Evolutionary conservation across 2,797 vertebrate genomes (phyloP).

Genomic region (Onychomys arenicola): DNA sequence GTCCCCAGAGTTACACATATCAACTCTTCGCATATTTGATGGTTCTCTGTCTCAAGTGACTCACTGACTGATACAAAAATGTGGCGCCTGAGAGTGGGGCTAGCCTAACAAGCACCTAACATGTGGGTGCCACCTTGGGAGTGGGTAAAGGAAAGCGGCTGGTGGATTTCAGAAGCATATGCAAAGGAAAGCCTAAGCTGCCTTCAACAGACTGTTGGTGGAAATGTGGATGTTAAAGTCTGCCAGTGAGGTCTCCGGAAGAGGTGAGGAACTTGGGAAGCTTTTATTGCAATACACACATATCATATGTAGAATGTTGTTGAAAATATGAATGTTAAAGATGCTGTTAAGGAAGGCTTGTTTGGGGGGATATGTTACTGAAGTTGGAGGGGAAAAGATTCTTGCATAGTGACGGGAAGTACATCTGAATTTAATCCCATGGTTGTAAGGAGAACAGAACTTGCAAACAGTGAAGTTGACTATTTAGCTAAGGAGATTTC

Average conservation of each 20-base stretch:
- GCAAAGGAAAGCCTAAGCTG: conserved; percentile 15
- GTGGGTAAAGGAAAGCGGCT: neutral
- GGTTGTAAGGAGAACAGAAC: neutral
- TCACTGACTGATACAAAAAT: neutral
- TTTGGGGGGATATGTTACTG: neutral
- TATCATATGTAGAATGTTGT: neutral
- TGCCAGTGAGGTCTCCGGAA: conserved; percentile 8
- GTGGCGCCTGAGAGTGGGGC: neutral
- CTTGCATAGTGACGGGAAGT: neutral
- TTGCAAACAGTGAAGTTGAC: neutral
- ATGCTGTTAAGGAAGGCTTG: neutral
- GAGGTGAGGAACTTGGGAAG: neutral
- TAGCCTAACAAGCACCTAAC: neutral
- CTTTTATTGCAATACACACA: neutral
- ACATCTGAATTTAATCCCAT: neutral
- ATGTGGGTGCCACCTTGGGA: neutral
- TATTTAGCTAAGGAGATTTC: neutral
- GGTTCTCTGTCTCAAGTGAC: neutral
- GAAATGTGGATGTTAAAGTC: neutral
- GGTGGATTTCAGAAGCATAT: neutral
- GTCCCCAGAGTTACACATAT: neutral
- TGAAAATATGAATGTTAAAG: neutral
- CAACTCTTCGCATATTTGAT: neutral
- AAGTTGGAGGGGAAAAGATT: neutral
- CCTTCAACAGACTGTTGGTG: conserved; percentile 30